Base-by-base conservation (phyloP, 2,113 vertebrate genomes). In the Corythornis vintsioides region DNA sequence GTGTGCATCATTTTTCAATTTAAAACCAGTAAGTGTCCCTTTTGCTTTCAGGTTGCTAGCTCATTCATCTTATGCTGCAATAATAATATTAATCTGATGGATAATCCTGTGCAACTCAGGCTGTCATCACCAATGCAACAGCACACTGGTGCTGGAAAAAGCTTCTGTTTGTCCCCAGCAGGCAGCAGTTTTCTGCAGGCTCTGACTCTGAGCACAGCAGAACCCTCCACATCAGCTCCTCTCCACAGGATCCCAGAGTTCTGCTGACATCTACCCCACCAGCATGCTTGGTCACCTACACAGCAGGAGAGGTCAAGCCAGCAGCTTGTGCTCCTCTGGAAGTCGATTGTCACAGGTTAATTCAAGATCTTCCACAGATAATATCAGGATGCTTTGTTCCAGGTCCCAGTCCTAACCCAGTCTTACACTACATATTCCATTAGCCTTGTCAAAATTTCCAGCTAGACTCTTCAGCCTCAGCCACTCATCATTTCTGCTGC, bases 101-200 rank as follows among this genome's bases (percentile, higher is more conserved):
- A 31, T 26, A 76, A 79, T 48, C 29, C 72, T 8, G 26, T 25
- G 53, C 63, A 57, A 12, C 16, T 42, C 1, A 0, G 52, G 60
- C 56, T 88, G 22, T 42, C 61, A 56, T 28, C 1, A 0, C 35
- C 86, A 38, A 13, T 15, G 42, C 60, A 59, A 7, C 59, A 22
- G 15, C 38, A 47, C 0, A 0, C 7, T 11, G 48, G 13, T 20
- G 43, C 43, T 31, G 5, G 0, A 20, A 71, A 64, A 64, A 0
- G 4, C 40, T 72, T 3, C 74, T 70, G 7, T 3, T 71, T 13
- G 31, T 60, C 48, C 17, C 4, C 55, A 78, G n/a, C 63, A 47
- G 59, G 59, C 71, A 86, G 64, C 33, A 26, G 55, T 3, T 88
- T 9, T 9, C 76, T 56, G 47, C 11, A 4, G 65, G n/a, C 52